Percentiles rank a stretch among this genome's conserved stretches.
phyloP scores from a whole-genome alignment of 1,140 invertebrate species.

The Odontomachus brunneus region DNA sequence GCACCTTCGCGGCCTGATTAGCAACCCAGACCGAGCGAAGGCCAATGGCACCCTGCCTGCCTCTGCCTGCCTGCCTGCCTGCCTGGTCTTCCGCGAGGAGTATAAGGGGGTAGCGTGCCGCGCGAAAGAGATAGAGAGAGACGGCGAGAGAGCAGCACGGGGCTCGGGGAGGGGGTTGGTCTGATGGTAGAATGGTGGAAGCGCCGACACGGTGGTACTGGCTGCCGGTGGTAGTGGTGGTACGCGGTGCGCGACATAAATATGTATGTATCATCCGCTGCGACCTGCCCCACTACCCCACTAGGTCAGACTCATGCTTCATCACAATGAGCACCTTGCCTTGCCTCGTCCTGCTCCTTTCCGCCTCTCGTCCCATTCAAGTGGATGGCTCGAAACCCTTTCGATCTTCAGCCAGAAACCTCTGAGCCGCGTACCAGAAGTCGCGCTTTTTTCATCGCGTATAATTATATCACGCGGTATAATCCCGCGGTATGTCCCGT shows the following conservation, averaged over 20 bases:
- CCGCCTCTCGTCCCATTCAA: slow-evolving; percentile 77
- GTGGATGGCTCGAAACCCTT: slow-evolving; percentile 74
- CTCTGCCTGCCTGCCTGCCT: slow-evolving; percentile 57
- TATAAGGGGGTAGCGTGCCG: slow-evolving; percentile 58
- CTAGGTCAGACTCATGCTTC: slow-evolving; percentile 86
- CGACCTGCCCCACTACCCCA: slow-evolving; percentile 85
- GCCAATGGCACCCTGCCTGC: slow-evolving; percentile 73
- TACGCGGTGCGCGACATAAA: slow-evolving; percentile 84
- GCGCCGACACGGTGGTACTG: slow-evolving; percentile 53
- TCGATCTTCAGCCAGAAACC: slow-evolving; percentile 33
- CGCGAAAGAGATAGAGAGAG: slow-evolving; percentile 58
- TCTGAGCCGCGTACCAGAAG: background rate
- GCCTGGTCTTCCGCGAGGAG: slow-evolving; percentile 59
- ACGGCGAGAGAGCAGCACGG: slow-evolving; percentile 41
- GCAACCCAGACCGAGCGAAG: slow-evolving; percentile 77
- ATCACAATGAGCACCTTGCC: slow-evolving; percentile 85
- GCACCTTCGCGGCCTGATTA: slow-evolving; percentile 80
- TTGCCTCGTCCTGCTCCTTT: slow-evolving; percentile 74
- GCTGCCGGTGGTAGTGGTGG: slow-evolving; percentile 68
- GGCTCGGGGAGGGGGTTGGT: slow-evolving; percentile 53
- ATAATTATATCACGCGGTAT: background rate
- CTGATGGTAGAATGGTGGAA: slow-evolving; percentile 59
- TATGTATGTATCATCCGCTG: slow-evolving; percentile 86
- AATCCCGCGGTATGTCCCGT: background rate
- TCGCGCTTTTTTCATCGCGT: background rate